These are phyloP conservation scores for Stylophora pistillata DNA, from an alignment of 64 coral and sea anemone species.

Conservation along the genomic window DNA sequence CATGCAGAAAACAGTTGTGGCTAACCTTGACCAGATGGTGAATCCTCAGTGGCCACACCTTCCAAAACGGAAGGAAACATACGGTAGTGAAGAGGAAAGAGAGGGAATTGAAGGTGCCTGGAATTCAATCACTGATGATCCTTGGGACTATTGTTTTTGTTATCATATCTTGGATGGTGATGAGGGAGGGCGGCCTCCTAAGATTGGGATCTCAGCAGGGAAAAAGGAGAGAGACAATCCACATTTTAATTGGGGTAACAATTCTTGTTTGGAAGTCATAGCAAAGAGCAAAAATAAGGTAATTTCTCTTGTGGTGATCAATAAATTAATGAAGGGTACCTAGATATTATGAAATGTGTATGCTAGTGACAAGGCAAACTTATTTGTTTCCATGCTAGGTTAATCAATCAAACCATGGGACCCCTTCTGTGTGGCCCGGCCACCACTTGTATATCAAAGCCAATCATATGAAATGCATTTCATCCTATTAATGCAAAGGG, in stretches of 20 bases:
- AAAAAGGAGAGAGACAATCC: slow-evolving; percentile 48
- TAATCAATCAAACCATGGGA: too few species aligned
- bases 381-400: too few species aligned
- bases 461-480: too few species aligned
- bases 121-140: slow-evolving; percentile 84
- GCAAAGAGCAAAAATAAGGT: slow-evolving; percentile 87
- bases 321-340: too few species aligned
- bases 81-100: slow-evolving; percentile 56
- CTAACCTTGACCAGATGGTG: slow-evolving; percentile 77
- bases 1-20: slow-evolving; percentile 79
- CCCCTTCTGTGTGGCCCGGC: too few species aligned
- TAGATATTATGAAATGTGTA: too few species aligned
- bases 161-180: slow-evolving; percentile 87
- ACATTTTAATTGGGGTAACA: slow-evolving; percentile 54
- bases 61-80: slow-evolving; percentile 67
- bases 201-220: slow-evolving; percentile 24
- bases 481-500: too few species aligned
- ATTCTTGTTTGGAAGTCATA: slow-evolving; percentile 72
- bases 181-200: slow-evolving; percentile 67
- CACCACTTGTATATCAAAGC: too few species aligned
- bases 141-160: slow-evolving; percentile 87
- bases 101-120: slow-evolving; percentile 73
- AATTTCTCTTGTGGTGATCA: background rate
- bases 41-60: slow-evolving; percentile 94
- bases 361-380: too few species aligned